These are phyloP conservation scores for Schizopygopsis pylzovi DNA, from an alignment of 2,797 vertebrate species.

Conservation along the genomic window DNA sequence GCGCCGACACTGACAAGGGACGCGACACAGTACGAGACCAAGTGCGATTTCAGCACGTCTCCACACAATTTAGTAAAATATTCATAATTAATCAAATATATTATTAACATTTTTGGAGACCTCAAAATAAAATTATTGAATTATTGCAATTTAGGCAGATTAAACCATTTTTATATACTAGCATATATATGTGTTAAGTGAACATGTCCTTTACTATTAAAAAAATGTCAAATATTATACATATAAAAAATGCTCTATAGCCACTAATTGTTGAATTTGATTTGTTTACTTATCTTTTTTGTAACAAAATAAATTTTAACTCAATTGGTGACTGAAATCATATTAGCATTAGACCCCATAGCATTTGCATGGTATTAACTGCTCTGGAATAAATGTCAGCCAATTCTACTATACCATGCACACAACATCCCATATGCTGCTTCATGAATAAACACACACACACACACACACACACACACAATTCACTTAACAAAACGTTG, in stretches of 20 bases:
- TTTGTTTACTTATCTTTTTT: background rate
- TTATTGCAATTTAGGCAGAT: no score
- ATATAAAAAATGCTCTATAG: background rate
- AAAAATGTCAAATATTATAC: background rate
- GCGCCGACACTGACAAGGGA: no score
- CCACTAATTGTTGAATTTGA: background rate
- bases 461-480: conserved; percentile 8
- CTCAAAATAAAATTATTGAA: no score
- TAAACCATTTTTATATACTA: no score
- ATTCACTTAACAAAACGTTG: background rate
- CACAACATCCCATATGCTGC: background rate
- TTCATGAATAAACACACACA: background rate
- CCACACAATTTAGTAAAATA: background rate
- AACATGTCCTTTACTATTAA: background rate
- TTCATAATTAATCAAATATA: background rate
- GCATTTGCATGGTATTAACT: background rate
- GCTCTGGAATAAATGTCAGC: background rate
- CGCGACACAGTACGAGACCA: no score
- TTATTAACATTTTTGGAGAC: no score
- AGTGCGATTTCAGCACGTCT: no score
- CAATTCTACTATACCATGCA: background rate
- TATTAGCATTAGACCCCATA: background rate
- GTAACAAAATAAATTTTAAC: background rate
- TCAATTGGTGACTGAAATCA: background rate
- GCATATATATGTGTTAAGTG: no score